These are phyloP conservation scores for Physocephala rufipes DNA, from an alignment of 2,888 invertebrate species.

Conservation along the genomic window DNA sequence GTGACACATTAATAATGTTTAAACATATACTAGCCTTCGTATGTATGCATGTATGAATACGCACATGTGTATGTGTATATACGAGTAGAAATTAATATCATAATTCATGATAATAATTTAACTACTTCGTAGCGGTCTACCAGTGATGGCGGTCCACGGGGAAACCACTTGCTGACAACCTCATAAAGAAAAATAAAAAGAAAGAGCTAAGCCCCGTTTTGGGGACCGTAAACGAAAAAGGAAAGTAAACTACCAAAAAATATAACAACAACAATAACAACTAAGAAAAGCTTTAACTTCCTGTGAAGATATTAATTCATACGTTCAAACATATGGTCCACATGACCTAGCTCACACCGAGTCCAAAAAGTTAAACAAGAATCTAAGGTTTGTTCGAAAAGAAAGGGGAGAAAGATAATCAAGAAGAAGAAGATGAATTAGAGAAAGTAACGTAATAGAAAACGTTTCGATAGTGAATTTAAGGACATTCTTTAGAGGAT, in stretches of 20 bases:
- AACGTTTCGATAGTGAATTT: no score
- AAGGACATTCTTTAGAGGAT: no score
- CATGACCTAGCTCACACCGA: background rate
- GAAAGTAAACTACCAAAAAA: background rate
- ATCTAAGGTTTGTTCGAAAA: background rate
- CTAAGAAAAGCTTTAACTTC: slow-evolving; percentile 1
- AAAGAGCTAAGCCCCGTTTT: no score
- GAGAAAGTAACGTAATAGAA: no score
- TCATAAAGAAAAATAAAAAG: slow-evolving; percentile 5
- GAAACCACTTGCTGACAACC: slow-evolving; percentile 31
- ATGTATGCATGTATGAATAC: background rate
- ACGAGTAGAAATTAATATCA: slow-evolving; percentile 32
- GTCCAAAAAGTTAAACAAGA: background rate
- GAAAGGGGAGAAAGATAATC: background rate
- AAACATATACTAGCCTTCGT: background rate
- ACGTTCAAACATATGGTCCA: slow-evolving; percentile 21
- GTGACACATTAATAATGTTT: slow-evolving; percentile 34
- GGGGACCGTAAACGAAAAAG: background rate
- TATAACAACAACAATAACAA: slow-evolving; percentile 5
- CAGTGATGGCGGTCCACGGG: slow-evolving; percentile 1
- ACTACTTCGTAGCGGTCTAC: slow-evolving; percentile 25
- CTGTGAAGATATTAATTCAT: slow-evolving; percentile 20
- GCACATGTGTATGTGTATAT: no score
- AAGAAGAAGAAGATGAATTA: background rate
- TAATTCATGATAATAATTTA: slow-evolving; percentile 34